Percentiles rank a stretch among this genome's conserved stretches.
These are phyloP conservation scores for Chymomyza fuscimana DNA, from an alignment of 2,888 invertebrate genomes.

Conservation along the genomic window DNA sequence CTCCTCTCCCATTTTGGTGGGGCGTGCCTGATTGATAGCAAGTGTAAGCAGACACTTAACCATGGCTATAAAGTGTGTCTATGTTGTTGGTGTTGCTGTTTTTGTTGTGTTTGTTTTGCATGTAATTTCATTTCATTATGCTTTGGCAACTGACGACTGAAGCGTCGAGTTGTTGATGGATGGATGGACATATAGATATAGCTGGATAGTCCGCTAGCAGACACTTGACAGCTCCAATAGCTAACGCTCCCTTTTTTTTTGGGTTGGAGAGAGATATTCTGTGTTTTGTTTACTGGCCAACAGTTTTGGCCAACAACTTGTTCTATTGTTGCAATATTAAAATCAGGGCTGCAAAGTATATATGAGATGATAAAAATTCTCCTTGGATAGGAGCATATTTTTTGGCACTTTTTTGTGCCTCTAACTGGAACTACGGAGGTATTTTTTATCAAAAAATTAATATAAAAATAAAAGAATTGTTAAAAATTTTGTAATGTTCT, in stretches of 20 bases:
- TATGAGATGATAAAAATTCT: too few species aligned
- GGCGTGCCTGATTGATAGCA: conserved; percentile 2
- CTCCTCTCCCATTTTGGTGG: conserved; percentile 6
- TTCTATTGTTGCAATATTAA: conserved; percentile 18
- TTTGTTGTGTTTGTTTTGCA: not conserved
- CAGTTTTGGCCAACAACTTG: conserved; percentile 43
- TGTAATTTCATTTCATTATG: conserved; percentile 72
- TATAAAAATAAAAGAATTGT: too few species aligned
- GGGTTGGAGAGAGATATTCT: not conserved
- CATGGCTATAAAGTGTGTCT: conserved; percentile 14
- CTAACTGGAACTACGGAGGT: too few species aligned
- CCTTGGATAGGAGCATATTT: too few species aligned
- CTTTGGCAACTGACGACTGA: conserved; percentile 37
- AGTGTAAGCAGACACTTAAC: conserved; percentile 3
- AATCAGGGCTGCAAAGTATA: not conserved
- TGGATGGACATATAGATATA: conserved; percentile 24
- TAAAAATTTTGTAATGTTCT: too few species aligned
- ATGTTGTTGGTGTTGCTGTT: not conserved
- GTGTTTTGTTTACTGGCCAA: conserved; percentile 29
- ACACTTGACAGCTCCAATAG: conserved; percentile 43
- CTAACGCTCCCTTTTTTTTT: conserved; percentile 20
- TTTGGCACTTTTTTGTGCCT: too few species aligned
- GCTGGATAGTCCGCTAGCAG: conserved; percentile 20
- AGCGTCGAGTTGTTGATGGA: conserved; percentile 37
- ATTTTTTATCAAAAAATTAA: too few species aligned